phyloP scores from a whole-genome alignment of 64 coral and sea anemone species.

The Montipora cactus region DNA sequence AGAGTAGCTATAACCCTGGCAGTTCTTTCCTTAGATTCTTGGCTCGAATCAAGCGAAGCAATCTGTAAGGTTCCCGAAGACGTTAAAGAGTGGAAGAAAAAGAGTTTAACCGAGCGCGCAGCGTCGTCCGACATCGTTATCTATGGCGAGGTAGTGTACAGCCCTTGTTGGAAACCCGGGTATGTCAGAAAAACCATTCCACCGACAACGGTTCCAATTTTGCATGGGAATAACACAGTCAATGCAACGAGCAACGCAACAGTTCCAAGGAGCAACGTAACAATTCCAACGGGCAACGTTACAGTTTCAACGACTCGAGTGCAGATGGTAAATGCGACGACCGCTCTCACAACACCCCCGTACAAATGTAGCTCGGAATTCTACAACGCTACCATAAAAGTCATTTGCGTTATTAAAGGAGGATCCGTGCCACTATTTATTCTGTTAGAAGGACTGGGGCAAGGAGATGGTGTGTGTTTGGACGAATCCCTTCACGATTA shows the following conservation, averaged over 20 bases:
- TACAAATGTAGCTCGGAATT: conserved; percentile 44
- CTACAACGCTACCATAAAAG: conserved; percentile 28
- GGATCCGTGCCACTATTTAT: conserved; percentile 14
- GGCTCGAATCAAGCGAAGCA: neutral
- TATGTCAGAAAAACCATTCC: conserved; percentile 14
- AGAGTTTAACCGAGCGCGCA: conserved; percentile 63
- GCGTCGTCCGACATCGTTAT: conserved; percentile 75
- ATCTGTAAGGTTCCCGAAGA: conserved; percentile 11
- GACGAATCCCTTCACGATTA: conserved; percentile 42
- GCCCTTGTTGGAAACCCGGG: conserved; percentile 64
- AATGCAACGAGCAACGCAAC: conserved; percentile 1
- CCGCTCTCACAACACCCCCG: neutral
- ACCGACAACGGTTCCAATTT: neutral
- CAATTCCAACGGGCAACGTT: neutral
- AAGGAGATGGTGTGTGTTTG: conserved; percentile 18
- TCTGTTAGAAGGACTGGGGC: conserved; percentile 6
- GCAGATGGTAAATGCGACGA: neutral
- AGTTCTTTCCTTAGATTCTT: neutral
- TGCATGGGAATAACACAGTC: neutral
- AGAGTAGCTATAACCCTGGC: neutral
- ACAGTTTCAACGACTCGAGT: neutral
- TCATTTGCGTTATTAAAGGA: conserved; percentile 37
- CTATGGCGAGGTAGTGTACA: conserved; percentile 76
- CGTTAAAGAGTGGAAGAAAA: conserved; percentile 56
- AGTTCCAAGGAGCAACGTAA: neutral